Percentiles rank a stretch among this genome's conserved stretches.
phyloP scores from a whole-genome alignment of 2,797 vertebrate species.

The Dryobates pubescens region DNA sequence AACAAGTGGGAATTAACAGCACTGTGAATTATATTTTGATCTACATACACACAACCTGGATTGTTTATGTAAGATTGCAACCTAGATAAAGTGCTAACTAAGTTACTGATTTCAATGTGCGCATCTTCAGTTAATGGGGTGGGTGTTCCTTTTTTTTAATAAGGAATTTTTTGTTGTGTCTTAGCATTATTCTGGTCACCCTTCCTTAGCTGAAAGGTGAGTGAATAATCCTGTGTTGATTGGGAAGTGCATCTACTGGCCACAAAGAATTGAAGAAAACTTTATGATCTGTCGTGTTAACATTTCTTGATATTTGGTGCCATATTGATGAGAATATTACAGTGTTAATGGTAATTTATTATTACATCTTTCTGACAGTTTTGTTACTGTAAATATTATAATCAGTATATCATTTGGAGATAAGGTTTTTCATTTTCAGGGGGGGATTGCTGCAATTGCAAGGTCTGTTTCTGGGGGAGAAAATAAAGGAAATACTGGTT shows the following conservation, averaged over 20 bases:
- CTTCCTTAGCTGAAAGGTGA: not conserved
- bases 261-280: not conserved
- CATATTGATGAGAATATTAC: no score
- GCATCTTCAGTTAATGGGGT: not conserved
- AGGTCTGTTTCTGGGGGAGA: not conserved
- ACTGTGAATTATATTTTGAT: not conserved
- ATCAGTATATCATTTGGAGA: not conserved
- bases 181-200: not conserved
- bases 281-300: not conserved
- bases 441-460: not conserved
- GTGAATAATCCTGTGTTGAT: not conserved
- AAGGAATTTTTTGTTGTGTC: not conserved
- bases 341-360: not conserved
- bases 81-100: not conserved
- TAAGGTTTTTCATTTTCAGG: not conserved
- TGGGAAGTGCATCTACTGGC: not conserved
- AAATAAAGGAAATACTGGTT: not conserved
- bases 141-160: not conserved
- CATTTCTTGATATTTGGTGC: not conserved
- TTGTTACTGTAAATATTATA: not conserved
- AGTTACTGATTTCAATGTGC: not conserved
- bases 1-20: not conserved
- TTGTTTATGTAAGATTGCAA: not conserved
- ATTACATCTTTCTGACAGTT: not conserved
- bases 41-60: not conserved